Conservation (phyloP, 2,797 vertebrate genomes). For the Aphelocoma californica region DNA sequence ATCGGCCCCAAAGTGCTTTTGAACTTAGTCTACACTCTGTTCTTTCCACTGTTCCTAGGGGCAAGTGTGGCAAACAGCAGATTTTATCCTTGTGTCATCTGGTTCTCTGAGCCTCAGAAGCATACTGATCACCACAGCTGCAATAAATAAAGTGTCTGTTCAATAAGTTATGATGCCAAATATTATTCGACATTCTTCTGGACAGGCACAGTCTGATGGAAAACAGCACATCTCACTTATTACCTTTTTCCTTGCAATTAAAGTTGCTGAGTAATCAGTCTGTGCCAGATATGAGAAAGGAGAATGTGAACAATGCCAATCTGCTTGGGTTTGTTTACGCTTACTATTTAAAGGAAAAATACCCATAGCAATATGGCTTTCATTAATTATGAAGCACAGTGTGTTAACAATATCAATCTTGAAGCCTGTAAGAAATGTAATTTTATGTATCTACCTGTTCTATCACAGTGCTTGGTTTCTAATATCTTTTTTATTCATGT, state of each 20-base stretch:
- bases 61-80: conserved; percentile 20
- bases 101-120: conserved; percentile 59
- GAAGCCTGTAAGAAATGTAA: neutral
- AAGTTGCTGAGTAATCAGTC: conserved; percentile 49
- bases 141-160: conserved; percentile 72
- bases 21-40: conserved; percentile 30
- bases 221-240: conserved; percentile 54
- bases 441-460: neutral
- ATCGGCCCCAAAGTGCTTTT: conserved; percentile 6
- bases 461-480: neutral
- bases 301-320: conserved; percentile 8
- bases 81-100: conserved; percentile 56
- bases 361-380: neutral
- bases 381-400: neutral
- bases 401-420: neutral
- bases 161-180: conserved; percentile 61
- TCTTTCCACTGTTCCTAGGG: conserved; percentile 11
- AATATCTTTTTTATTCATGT: neutral
- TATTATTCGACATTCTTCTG: conserved; percentile 71
- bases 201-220: conserved; percentile 55
- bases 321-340: neutral
- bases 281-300: neutral
- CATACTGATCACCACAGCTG: conserved; percentile 68
- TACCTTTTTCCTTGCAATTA: conserved; percentile 28
- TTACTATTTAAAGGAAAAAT: neutral